Conservation (phyloP, 2,113 vertebrate genomes). For the Rhadina sibilatrix region DNA sequence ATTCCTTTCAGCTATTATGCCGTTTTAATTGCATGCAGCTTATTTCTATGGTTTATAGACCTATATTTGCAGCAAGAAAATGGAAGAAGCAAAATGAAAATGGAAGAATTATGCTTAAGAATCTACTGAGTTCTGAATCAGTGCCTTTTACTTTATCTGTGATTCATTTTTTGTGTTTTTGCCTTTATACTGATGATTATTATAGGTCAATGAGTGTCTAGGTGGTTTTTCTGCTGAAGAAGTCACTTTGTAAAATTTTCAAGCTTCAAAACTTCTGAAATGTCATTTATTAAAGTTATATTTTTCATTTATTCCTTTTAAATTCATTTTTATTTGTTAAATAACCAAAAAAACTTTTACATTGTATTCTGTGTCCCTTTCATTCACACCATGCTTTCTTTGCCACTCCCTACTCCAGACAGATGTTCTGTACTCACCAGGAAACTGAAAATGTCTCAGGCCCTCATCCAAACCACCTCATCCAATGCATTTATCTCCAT, state of each 20-base stretch:
- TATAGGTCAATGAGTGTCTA: neutral
- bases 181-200: constrained; percentile 35
- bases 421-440: neutral
- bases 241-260: neutral
- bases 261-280: neutral
- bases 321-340: neutral
- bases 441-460: neutral
- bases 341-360: neutral
- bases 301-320: neutral
- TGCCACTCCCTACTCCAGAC: rapidly evolving
- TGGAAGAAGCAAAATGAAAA: constrained; percentile 72
- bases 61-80: constrained; percentile 72
- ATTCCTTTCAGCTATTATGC: constrained; percentile 72
- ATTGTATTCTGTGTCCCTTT: neutral
- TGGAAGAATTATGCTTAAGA: constrained; percentile 78
- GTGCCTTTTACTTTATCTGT: constrained; percentile 66
- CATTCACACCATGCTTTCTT: neutral
- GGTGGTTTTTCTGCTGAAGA: constrained; percentile 24
- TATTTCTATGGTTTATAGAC: constrained; percentile 74
- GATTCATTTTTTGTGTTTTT: constrained; percentile 62
- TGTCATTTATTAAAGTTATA: neutral
- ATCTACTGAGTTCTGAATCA: constrained; percentile 69
- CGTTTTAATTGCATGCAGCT: constrained; percentile 75
- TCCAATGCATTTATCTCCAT: neutral
- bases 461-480: neutral